Evolutionary conservation across 2,113 vertebrate species (phyloP), one percentile per base, ranked within the genome.

Genomic region (Nesogale talazaci): DNA sequence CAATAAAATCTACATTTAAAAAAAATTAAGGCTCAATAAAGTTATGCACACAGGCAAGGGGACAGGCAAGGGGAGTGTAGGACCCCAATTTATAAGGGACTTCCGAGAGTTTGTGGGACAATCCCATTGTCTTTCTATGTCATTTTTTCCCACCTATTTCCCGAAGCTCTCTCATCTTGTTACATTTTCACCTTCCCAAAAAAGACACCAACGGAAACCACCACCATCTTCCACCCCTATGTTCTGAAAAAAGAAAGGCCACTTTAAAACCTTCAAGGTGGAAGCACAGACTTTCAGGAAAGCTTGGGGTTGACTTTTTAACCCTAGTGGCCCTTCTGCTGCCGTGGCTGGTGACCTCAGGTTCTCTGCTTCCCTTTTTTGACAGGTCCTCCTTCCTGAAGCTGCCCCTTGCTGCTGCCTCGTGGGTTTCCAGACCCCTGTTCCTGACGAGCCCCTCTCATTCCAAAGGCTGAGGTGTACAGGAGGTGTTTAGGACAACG

Each of bases 161-260:
- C 46, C 46, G 46, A 52, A 52, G 46, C 46, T 52, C 46, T 12
- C 46, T 52, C 46, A 52, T 52, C 46, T 52, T 31, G 65, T 31
- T 31, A 10, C 79, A 38, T 40, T 86, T 89, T 80, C 87, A 72
- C 91, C 88, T 92, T 80, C n/a, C 79, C n/a, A 46, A 22, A 93
- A 92, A 90, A 34, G 76, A 83, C 42, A 80, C 34, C 82, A 27
- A 40, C 38, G 77, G 74, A 74, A 86, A 74, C 5, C 72, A 59
- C 59, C 16, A 40, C 42, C 57, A 15, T 46, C 80, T 90, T 90
- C 70, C 38, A 83, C n/a, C 25, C 61, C 11, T 61, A 61, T 36
- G 10, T 85, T 90, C 92, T 25, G 67, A 92, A 61, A 83, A 89
- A 76, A 89, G 76, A 90, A 69, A 31, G 42, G 2, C 23, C 31